Evolutionary conservation across 30 jellyfish, hydroid and myxozoan genomes (phyloP).

Genomic region (Phacellophora camtschatica): DNA sequence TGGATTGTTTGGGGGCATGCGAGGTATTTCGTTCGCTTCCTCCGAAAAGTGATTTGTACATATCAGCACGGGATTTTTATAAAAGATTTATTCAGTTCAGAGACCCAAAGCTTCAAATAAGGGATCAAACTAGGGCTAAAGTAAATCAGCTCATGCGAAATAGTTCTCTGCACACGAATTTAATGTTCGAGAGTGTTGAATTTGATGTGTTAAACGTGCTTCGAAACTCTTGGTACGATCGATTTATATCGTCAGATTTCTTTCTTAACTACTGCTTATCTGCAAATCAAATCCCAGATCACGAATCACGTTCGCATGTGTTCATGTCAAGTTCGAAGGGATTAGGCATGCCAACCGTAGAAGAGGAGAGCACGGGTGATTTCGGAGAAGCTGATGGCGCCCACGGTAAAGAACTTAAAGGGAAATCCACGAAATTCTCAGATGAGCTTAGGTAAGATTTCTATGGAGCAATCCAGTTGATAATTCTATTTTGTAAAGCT

Average conservation of each 20-base stretch:
- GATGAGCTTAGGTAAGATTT: slow-evolving; percentile 81
- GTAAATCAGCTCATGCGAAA: slow-evolving; percentile 68
- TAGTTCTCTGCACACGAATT: slow-evolving; percentile 52
- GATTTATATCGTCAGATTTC: slow-evolving; percentile 70
- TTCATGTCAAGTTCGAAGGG: slow-evolving; percentile 49
- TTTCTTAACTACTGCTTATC: slow-evolving; percentile 71
- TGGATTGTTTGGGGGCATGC: slow-evolving; percentile 80
- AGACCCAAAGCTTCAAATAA: slow-evolving; percentile 70
- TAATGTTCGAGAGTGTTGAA: slow-evolving; percentile 72
- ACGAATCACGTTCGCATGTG: neutral
- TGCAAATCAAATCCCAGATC: slow-evolving; percentile 39
- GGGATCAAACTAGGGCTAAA: slow-evolving; percentile 73
- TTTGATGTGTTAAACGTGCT: slow-evolving; percentile 67
- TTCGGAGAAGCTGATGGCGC: slow-evolving; percentile 52
- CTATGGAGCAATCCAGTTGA: slow-evolving; percentile 62
- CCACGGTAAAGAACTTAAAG: slow-evolving; percentile 68
- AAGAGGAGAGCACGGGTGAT: slow-evolving; percentile 65
- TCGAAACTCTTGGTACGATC: slow-evolving; percentile 72
- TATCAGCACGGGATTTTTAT: slow-evolving; percentile 82
- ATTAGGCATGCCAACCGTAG: slow-evolving; percentile 50
- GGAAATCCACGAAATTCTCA: slow-evolving; percentile 63
- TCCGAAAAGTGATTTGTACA: slow-evolving; percentile 46
- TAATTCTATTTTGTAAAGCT: slow-evolving; percentile 55
- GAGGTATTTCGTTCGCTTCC: slow-evolving; percentile 47
- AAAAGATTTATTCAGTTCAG: slow-evolving; percentile 73